Evolutionary conservation across 2,797 vertebrate species (phyloP).

Genomic region (Rhabdomys pumilio): DNA sequence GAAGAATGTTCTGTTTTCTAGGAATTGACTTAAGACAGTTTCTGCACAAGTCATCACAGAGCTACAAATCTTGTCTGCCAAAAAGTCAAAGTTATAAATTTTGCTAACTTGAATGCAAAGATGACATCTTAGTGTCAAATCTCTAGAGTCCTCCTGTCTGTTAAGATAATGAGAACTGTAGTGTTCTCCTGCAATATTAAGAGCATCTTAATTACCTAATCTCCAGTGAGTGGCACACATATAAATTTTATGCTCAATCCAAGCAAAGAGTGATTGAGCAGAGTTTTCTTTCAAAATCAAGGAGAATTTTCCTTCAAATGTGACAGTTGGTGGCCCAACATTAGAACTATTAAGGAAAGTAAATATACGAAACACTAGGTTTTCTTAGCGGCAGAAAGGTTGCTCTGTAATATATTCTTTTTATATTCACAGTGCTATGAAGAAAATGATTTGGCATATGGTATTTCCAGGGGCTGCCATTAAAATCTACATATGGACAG

Average conservation of each 20-base stretch:
- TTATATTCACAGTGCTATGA: neutral
- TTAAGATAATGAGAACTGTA: conserved; percentile 80
- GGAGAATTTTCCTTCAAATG: conserved; percentile 53
- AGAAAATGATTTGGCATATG: conserved; percentile 19
- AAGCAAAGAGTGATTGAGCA: conserved; percentile 62
- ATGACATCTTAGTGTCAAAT: conserved; percentile 65
- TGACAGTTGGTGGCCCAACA: neutral
- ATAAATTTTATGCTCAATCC: conserved; percentile 60
- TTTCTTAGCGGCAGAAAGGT: neutral
- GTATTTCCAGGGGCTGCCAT: neutral
- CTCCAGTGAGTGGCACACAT: conserved; percentile 55
- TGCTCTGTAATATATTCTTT: neutral
- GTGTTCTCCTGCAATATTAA: conserved; percentile 79
- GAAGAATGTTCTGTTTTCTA: conserved; percentile 47
- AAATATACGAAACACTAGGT: neutral
- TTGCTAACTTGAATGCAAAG: conserved; percentile 61
- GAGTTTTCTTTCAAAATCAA: conserved; percentile 49
- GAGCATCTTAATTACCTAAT: conserved; percentile 83
- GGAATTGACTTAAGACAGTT: conserved; percentile 55
- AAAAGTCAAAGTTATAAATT: conserved; percentile 63
- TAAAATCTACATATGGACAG: conserved; percentile 8
- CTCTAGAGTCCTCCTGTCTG: conserved; percentile 67
- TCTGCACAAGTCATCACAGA: conserved; percentile 46
- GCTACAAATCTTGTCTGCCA: conserved; percentile 37
- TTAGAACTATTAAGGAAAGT: conserved; percentile 29